Evolutionary conservation across 2,888 invertebrate genomes (phyloP), one percentile per base, ranked within the genome.

Genomic region (Sussaba pulchella): DNA sequence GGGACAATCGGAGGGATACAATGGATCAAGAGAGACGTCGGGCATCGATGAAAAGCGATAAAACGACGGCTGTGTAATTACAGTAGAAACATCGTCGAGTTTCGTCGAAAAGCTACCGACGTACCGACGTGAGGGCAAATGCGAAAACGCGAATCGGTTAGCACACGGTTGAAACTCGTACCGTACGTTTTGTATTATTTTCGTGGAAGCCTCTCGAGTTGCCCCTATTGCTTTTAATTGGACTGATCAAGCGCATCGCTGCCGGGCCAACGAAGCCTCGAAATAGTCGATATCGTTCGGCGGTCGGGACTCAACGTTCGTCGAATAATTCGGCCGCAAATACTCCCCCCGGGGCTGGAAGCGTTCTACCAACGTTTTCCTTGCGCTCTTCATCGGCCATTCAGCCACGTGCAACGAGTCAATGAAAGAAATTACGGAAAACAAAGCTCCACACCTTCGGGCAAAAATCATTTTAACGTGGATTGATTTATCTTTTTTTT

Each of bases 221-320:
- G 69, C 72, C 67, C n/a, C 64, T 67, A 81, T 78, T 75, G 71
- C 72, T 79, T 81, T 82, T 84, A 84, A 84, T 84, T 82, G 83
- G 71, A 82, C 82, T 82, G 77, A 82, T 84, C 71, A 81, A 82
- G 83, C 78, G 78, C 78, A 82, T 78, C 81, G 74, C 52, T 52
- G 45, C 41, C 31, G 50, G 43, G 50, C n/a, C 73, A 78, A 73
- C 64, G 52, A 31, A 78, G 50, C 70, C 12, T 61, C 43, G 73
- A 6, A 66, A 54, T 57, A 74, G 73, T 71, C 71, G 71, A 75
- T 82, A 80, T 80, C 75, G 64, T 47, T 69, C 64, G 69, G 72
- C 43, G 73, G 54, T 61, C 66, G 57, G 4, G 59, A 75, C 64
- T 59, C 59, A 85, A 82, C 77, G 74, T 84, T 66, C 63, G 72